Conservation (phyloP, 2,113 vertebrate genomes). For the Hippolais icterina region DNA sequence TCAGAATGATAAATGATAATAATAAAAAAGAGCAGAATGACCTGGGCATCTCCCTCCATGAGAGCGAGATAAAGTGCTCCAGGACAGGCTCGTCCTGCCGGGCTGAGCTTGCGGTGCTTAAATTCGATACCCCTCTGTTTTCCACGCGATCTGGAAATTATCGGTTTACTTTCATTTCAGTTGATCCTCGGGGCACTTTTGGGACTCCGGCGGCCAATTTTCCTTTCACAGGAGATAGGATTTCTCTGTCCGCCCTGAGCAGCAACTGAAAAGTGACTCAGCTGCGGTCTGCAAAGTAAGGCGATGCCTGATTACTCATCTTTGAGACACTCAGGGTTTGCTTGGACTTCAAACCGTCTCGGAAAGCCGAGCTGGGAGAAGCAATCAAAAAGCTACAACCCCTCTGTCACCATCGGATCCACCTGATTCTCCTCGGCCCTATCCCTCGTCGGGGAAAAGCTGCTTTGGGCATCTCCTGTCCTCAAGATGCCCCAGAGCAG, state of each 20-base stretch:
- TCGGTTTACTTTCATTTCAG: conserved; percentile 41
- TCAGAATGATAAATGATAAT: neutral
- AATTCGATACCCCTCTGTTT: neutral
- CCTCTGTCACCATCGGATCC: neutral
- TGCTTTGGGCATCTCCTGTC: neutral
- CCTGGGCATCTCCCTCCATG: neutral
- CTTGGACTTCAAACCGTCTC: neutral
- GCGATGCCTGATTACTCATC: conserved; percentile 8
- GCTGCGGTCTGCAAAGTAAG: neutral
- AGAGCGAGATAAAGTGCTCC: neutral
- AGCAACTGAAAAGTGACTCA: conserved; percentile 17
- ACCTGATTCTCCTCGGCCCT: neutral
- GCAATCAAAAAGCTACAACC: neutral
- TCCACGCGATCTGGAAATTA: conserved; percentile 32
- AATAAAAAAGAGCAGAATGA: neutral
- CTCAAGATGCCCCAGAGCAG: neutral
- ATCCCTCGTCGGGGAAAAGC: neutral
- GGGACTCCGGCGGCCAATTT: conserved; percentile 26
- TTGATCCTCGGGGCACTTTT: conserved; percentile 33
- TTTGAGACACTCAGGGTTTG: neutral
- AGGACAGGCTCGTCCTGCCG: neutral
- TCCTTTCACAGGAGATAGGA: conserved; percentile 8
- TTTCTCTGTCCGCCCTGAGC: neutral
- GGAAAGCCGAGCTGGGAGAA: neutral
- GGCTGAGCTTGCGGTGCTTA: neutral